Conservation (phyloP, 92 coral and sea anemone genomes). For the Epizoanthus stellaris region DNA sequence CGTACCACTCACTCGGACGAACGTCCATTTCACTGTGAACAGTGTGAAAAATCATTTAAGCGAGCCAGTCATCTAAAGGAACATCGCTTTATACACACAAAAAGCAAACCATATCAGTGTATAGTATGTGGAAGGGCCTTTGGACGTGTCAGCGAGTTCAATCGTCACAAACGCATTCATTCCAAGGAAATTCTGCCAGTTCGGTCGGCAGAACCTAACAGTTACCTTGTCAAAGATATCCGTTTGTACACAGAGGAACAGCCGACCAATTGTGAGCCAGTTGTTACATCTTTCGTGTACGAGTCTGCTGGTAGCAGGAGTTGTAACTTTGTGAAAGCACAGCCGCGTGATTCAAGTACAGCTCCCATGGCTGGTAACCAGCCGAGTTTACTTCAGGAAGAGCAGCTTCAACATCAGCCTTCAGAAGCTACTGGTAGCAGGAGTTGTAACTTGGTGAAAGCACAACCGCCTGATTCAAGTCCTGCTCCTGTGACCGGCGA, state of each 20-base stretch:
- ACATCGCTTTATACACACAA: constrained; percentile 12
- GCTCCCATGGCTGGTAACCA: no score
- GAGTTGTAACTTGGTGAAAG: no score
- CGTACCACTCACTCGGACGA: constrained; percentile 5
- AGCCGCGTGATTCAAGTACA: no score
- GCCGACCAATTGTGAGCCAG: neutral
- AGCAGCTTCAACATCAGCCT: no score
- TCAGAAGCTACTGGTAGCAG: no score
- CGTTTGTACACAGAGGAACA: neutral
- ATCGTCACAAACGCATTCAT: constrained; percentile 11
- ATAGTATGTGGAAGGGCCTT: neutral
- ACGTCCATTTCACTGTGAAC: constrained; percentile 19
- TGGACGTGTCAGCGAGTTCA: constrained; percentile 13
- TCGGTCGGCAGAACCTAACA: neutral
- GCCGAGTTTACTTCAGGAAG: no score
- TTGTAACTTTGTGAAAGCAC: neutral
- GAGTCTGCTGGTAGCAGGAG: neutral
- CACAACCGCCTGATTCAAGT: no score
- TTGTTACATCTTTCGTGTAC: neutral
- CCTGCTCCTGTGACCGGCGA: no score
- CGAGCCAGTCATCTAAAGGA: constrained; percentile 1
- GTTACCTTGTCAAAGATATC: neutral
- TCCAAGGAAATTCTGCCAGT: neutral
- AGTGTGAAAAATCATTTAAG: neutral
- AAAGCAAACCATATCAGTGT: neutral